A percentile compares a stretch with the other conserved stretches of the same genome.
phyloP scores from a whole-genome alignment of 2,888 invertebrate species.

The Ptychoptera albimana region DNA sequence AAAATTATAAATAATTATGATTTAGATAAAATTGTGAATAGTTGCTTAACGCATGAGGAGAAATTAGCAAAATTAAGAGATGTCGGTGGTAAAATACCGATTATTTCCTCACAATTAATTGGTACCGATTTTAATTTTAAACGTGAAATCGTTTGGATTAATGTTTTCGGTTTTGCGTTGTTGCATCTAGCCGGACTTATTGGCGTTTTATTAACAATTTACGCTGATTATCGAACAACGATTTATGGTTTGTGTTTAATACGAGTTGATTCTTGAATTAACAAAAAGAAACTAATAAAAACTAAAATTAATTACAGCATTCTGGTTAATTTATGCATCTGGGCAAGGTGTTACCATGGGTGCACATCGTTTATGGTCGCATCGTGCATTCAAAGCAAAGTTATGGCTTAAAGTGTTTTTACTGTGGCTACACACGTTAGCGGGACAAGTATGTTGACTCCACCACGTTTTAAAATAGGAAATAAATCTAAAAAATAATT shows the following conservation, averaged over 20 bases:
- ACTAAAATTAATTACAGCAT: constrained; percentile 13
- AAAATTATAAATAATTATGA: too few species aligned
- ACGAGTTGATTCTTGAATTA: constrained; percentile 5
- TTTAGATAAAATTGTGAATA: too few species aligned
- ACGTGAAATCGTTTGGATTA: constrained; percentile 42
- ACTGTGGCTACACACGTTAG: constrained; percentile 48
- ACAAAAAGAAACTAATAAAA: constrained; percentile 10
- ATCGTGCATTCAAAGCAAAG: constrained; percentile 60
- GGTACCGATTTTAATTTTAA: constrained; percentile 35
- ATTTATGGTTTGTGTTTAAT: constrained; percentile 27
- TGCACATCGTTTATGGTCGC: constrained; percentile 65
- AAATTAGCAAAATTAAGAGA: background rate
- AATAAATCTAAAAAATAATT: background rate
- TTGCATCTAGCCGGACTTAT: constrained; percentile 33
- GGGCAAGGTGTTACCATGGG: constrained; percentile 60
- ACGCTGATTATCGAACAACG: constrained; percentile 18
- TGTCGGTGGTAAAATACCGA: background rate
- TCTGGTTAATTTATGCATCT: constrained; percentile 18
- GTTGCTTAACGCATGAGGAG: background rate
- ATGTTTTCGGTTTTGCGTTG: constrained; percentile 40
- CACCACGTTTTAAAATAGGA: background rate
- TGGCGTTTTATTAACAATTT: constrained; percentile 9
- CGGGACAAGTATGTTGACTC: constrained; percentile 51
- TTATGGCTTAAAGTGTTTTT: constrained; percentile 42
- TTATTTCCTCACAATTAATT: constrained; percentile 25